Evolutionary conservation across 2,113 vertebrate genomes (phyloP), one percentile per base, ranked within the genome.

Genomic region (Megaceryle maxima): DNA sequence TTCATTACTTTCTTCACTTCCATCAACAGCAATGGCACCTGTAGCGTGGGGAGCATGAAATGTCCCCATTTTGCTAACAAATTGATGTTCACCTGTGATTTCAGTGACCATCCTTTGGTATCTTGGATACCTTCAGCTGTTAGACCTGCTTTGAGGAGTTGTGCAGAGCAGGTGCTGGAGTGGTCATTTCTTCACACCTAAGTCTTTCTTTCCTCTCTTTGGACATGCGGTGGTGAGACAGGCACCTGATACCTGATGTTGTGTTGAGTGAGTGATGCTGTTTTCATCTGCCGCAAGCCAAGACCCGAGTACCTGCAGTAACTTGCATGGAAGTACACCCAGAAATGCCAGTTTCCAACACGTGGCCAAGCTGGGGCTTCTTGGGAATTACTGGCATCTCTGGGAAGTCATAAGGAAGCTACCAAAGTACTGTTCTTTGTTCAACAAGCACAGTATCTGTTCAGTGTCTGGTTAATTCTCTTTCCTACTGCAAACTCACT

Each of bases 11-110:
- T 55, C 46, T 55, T 37, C 41, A 4, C 60, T 22, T 68, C 26
- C 19, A 0, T 3, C 29, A 48, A 13, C 9, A 25, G 80, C 11
- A 2, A 0, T 1, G 15, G 11, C 29, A 50, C 37, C 46, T 2
- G 9, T 41, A 11, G 41, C 1, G 1, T 3, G 21, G 28, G 24
- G 15, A 46, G 12, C 8, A 22, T 5, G 33, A 41, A 63, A 25
- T 6, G 9, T 11, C 53, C 10, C 5, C 3, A 0, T 74, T 64
- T 55, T 24, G 33, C 11, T 35, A 2, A 48, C 8, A 20, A 51
- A 43, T 4, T 2, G 17, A 2, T 9, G 8, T 24, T 75, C 67
- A 12, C n/a, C 43, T 75, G 29, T 48, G 3, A 22, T 14, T 53
- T 62, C 55, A 24, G 10, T 22, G 39, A 4, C 69, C 9, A 1